Evolutionary conservation across 2,113 vertebrate genomes (phyloP).

Genomic region (Pelvicachromis taeniatus): DNA sequence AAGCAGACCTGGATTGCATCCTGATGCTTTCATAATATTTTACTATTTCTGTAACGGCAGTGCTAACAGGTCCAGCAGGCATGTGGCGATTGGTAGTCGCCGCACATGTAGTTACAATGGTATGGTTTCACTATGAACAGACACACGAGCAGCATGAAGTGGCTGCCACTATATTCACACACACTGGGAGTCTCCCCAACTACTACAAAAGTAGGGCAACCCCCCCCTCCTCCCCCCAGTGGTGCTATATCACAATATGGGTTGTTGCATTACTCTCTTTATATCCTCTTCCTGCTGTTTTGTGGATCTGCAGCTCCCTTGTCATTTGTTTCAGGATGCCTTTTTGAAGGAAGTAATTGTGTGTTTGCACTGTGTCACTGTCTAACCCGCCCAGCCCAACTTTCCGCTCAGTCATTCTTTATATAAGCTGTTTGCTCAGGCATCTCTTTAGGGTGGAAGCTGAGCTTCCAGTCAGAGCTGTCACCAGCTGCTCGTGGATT

Average conservation of each 20-base stretch:
- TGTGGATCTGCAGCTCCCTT: neutral
- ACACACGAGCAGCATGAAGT: too few relatives aligned
- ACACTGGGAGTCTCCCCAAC: too few relatives aligned
- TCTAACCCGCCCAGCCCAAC: neutral
- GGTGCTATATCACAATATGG: too few relatives aligned
- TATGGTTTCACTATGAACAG: too few relatives aligned
- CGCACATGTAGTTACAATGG: too few relatives aligned
- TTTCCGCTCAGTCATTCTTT: neutral
- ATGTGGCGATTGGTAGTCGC: too few relatives aligned
- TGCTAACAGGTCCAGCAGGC: too few relatives aligned
- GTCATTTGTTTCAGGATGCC: neutral
- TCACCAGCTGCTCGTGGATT: neutral
- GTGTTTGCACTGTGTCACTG: neutral
- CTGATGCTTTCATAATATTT: neutral
- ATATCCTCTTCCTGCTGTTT: neutral
- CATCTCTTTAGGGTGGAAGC: neutral
- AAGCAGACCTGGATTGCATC: neutral
- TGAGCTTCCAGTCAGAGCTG: neutral
- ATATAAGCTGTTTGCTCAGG: neutral
- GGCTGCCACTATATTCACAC: too few relatives aligned
- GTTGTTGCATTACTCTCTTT: neutral
- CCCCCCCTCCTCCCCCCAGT: too few relatives aligned
- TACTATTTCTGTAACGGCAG: neutral
- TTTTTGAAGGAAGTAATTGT: neutral
- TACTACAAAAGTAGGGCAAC: too few relatives aligned